Base-by-base conservation (phyloP, 2,888 invertebrate genomes). In the Diarsia rubi region DNA sequence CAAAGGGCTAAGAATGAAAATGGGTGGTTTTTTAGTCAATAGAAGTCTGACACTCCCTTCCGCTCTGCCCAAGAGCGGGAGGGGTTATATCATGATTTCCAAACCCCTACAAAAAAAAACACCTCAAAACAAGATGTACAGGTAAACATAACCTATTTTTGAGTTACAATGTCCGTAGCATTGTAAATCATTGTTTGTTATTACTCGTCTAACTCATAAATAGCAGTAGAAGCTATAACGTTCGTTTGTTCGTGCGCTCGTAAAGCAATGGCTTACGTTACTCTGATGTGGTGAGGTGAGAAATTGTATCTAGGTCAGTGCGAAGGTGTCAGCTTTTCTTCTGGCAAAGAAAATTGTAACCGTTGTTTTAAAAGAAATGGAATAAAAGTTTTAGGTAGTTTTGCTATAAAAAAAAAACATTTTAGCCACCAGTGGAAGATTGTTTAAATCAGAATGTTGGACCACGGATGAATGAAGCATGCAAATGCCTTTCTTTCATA, bases 171-270 rank as follows among this genome's bases (percentile, higher is more conserved):
- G 68, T 68, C 82, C 79, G 84, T 82, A 69, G 75, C 52, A 45
- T 54, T 49, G 82, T 89, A 89, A 88, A 89, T 87, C 88, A 84
- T 69, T 69, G 72, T 85, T 83, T 86, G 83, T 88, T 89, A 88
- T 78, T 82, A 83, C 82, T 79, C 69, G 75, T 72, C 72, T 42
- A 76, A 78, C 75, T 67, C 85, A 78, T 81, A 82, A 85, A 85
- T 75, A 64, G 67, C 78, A 69, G 66, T 82, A 66, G 69, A 77
- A 78, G 69, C 65, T 71, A 69, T 78, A 81, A 72, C 49, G 60
- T 69, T n/a, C 69, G 78, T 85, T 73, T 77, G 79, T 85, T 78
- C 66, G 65, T 70, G 63, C 72, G 79, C 52, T 85, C 72, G 68
- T 78, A 69, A 82, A 81, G 45, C 24, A 54, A 74, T 42, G 63